A percentile compares a stretch with the other conserved stretches of the same genome.
These are phyloP conservation scores for Calonectris borealis DNA, from an alignment of 2,113 vertebrate species.

Conservation along the genomic window DNA sequence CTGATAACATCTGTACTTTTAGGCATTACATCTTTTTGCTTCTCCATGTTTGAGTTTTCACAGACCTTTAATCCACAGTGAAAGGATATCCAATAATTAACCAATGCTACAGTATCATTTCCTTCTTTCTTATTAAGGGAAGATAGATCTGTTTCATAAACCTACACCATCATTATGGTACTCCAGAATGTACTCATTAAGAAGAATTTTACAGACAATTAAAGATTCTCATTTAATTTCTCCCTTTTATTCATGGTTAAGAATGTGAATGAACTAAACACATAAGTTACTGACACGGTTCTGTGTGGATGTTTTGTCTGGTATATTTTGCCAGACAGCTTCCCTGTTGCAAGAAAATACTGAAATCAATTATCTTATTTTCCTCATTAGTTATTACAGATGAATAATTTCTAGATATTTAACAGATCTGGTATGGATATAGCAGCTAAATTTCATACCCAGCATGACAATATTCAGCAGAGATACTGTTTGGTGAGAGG, in stretches of 20 bases:
- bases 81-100: constrained; percentile 1
- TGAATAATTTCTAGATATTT: constrained; percentile 19
- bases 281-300: not conserved
- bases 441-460: not conserved
- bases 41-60: not conserved
- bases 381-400: not conserved
- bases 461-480: not conserved
- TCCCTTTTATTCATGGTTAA: constrained; percentile 16
- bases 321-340: not conserved
- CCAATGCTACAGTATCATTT: not conserved
- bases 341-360: not conserved
- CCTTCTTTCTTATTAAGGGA: constrained; percentile 17
- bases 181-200: constrained; percentile 23
- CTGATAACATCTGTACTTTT: not conserved
- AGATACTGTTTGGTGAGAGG: not conserved
- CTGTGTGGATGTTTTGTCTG: not conserved
- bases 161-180: not conserved
- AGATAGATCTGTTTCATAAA: constrained; percentile 43
- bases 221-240: constrained; percentile 6
- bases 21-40: not conserved
- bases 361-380: constrained; percentile 23
- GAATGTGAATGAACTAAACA: not conserved
- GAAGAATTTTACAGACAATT: constrained; percentile 41
- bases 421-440: not conserved
- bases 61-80: not conserved